These are phyloP conservation scores for Eupithecia centaureata DNA, from an alignment of 2,888 invertebrate genomes.

Conservation along the genomic window DNA sequence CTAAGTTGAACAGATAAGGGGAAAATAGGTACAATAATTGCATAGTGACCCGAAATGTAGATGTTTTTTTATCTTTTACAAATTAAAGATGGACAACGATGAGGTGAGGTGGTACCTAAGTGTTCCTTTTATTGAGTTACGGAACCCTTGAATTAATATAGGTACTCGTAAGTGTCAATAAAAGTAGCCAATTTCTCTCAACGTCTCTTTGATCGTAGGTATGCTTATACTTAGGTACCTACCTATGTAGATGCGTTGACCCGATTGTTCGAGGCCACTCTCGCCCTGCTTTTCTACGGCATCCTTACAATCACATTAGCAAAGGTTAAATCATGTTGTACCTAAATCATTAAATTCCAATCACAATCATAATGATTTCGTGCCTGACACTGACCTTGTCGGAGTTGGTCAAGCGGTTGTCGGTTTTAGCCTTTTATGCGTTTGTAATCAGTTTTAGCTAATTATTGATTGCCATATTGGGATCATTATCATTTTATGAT, in stretches of 20 bases:
- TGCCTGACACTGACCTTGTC: conserved; percentile 25
- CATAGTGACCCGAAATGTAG: neutral
- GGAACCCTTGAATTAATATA: neutral
- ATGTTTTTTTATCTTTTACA: too few species aligned
- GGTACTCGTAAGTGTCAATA: too few species aligned
- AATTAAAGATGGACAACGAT: too few species aligned
- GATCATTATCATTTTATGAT: conserved; percentile 15
- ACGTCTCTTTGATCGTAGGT: too few species aligned
- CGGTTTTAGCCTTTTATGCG: conserved; percentile 26
- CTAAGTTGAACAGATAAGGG: neutral
- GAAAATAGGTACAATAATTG: too few species aligned
- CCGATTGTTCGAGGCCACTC: neutral
- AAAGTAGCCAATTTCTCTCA: too few species aligned
- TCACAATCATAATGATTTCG: conserved; percentile 20
- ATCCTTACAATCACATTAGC: conserved; percentile 2
- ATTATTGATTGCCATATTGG: conserved; percentile 28
- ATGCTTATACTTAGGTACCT: too few species aligned
- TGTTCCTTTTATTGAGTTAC: too few species aligned
- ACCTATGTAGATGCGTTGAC: neutral
- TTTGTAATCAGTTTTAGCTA: conserved; percentile 28
- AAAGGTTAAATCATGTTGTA: neutral
- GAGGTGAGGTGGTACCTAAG: too few species aligned
- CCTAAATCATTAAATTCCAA: conserved; percentile 8
- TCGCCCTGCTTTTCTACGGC: neutral
- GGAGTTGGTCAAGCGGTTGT: conserved; percentile 28